These are phyloP conservation scores for Halcyon senegalensis DNA, from an alignment of 2,113 vertebrate genomes.

Conservation along the genomic window DNA sequence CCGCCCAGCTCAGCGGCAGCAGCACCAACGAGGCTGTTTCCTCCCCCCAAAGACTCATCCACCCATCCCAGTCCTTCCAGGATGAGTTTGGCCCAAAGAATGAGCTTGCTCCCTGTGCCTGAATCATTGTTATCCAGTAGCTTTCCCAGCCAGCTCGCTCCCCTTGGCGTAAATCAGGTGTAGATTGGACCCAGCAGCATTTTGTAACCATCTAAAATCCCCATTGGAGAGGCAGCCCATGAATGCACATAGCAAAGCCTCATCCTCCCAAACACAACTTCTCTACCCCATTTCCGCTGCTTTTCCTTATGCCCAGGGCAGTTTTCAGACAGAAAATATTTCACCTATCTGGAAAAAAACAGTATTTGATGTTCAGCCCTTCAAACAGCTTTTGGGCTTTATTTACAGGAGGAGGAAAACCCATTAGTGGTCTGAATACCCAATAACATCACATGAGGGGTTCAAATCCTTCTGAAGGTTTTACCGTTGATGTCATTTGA, in stretches of 20 bases:
- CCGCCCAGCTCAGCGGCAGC: background rate
- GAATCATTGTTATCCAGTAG: background rate
- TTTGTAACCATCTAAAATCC: background rate
- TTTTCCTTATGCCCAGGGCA: background rate
- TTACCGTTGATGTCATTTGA: background rate
- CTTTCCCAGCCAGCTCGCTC: background rate
- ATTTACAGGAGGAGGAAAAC: background rate
- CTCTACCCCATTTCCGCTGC: background rate
- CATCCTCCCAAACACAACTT: background rate
- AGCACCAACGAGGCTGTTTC: background rate
- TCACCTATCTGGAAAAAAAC: background rate
- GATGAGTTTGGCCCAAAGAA: background rate
- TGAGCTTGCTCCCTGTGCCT: background rate
- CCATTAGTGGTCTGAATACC: background rate
- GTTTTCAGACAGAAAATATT: background rate
- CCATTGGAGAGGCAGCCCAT: background rate
- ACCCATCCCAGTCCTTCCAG: background rate
- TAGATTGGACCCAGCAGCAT: background rate
- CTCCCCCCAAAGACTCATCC: accelerated
- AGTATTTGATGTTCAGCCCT: background rate
- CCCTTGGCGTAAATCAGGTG: background rate
- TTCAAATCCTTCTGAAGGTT: background rate
- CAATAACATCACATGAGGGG: background rate
- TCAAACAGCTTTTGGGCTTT: background rate
- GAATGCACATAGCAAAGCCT: background rate